A percentile compares a stretch with the other conserved stretches of the same genome.
These are phyloP conservation scores for Hypomecis punctinalis DNA, from an alignment of 2,888 invertebrate genomes.

Conservation along the genomic window DNA sequence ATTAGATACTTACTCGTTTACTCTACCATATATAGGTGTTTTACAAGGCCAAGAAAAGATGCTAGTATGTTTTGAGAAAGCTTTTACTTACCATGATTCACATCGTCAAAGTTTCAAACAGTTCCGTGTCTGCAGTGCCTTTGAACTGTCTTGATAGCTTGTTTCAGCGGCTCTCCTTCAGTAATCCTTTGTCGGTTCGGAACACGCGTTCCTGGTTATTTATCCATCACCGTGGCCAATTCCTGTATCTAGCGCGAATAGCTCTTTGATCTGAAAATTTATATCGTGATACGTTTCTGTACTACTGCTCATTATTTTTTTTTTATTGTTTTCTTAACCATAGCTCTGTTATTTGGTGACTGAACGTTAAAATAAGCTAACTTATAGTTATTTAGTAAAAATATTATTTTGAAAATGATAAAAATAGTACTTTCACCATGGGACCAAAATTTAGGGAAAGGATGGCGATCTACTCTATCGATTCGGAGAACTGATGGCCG, in stretches of 20 bases:
- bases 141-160: slow-evolving; percentile 17
- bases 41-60: too few relatives aligned
- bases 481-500: too few relatives aligned
- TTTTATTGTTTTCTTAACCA: slow-evolving; percentile 5
- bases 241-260: slow-evolving; percentile 14
- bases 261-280: slow-evolving; percentile 16
- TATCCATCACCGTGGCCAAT: slow-evolving; percentile 18
- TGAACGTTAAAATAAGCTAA: too few relatives aligned
- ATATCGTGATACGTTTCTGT: slow-evolving; percentile 1
- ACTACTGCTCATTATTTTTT: slow-evolving; percentile 8
- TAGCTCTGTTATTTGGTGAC: too few relatives aligned
- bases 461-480: too few relatives aligned
- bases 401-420: too few relatives aligned
- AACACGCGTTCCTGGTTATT: slow-evolving; percentile 20
- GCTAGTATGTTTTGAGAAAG: too few relatives aligned
- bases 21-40: too few relatives aligned
- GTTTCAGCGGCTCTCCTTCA: background rate
- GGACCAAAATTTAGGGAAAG: too few relatives aligned
- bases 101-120: background rate
- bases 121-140: slow-evolving; percentile 4
- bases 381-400: too few relatives aligned
- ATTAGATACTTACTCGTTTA: too few relatives aligned
- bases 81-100: background rate
- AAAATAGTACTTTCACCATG: too few relatives aligned
- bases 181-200: background rate